phyloP scores from a whole-genome alignment of 1,140 invertebrate species.

The Drosophila saltans region DNA sequence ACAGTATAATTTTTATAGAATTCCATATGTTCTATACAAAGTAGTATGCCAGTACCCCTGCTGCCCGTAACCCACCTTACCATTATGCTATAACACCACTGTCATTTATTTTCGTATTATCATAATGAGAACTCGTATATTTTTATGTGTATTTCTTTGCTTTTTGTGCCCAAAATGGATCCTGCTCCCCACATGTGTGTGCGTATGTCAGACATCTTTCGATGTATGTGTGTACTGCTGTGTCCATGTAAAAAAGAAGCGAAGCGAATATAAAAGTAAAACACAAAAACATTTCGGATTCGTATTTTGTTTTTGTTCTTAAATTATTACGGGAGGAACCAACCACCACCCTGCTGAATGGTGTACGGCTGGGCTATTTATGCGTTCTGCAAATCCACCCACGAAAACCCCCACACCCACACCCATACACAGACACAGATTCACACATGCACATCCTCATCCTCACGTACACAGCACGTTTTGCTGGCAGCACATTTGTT shows the following conservation, averaged over 20 bases:
- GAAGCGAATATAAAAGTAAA: constrained; percentile 63
- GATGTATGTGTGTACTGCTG: constrained; percentile 24
- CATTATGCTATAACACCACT: constrained; percentile 64
- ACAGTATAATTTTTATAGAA: not conserved
- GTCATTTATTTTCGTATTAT: constrained; percentile 83
- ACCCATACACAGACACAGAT: constrained; percentile 11
- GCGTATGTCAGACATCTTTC: constrained; percentile 21
- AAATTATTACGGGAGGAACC: constrained; percentile 67
- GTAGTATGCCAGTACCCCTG: not conserved
- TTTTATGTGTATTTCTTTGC: constrained; percentile 79
- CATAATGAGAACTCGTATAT: constrained; percentile 82
- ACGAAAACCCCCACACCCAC: constrained; percentile 16
- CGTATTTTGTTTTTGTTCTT: constrained; percentile 73
- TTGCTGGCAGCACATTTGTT: constrained; percentile 45
- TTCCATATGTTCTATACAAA: constrained; percentile 16
- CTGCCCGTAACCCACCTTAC: constrained; percentile 1
- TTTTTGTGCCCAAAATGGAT: constrained; percentile 61
- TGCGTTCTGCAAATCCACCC: constrained; percentile 43
- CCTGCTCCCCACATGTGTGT: constrained; percentile 16
- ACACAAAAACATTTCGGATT: constrained; percentile 68
- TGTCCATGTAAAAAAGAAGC: constrained; percentile 53
- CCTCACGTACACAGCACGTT: constrained; percentile 20
- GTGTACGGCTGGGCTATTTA: constrained; percentile 52
- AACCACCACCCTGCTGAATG: constrained; percentile 31
- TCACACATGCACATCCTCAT: constrained; percentile 10